Evolutionary conservation across 2,888 invertebrate genomes (phyloP), one percentile per base, ranked within the genome.

Genomic region (Dinocampus coccinellae): DNA sequence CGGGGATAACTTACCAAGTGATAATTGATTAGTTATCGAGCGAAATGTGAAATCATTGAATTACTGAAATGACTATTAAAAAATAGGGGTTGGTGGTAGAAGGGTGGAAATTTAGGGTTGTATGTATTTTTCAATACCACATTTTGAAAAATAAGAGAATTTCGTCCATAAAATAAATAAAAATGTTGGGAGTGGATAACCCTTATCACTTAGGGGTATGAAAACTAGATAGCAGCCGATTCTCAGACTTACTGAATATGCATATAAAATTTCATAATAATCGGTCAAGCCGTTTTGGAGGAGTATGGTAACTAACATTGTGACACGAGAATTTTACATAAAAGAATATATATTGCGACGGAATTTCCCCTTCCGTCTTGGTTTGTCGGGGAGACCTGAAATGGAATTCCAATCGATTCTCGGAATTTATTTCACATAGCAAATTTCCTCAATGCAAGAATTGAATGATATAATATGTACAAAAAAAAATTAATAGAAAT

Each of bases 291-390:
- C 29, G 65, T 65, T 65, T 65, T 53, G 65, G 65, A 66, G 66
- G 57, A 66, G 66, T 66, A 2, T n/a, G 36, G 22, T 11, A 16
- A 66, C 66, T 6, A 29, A 66, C 55, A 6, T 13, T 20, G 66
- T 57, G 66, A 66, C 57, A 66, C 34, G 57, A 66, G 66, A 65
- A 52, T 65, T 65, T 52, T 52, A 65, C 29, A 65, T 65, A 65
- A 52, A 7, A 52, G 65, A 52, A n/a, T n/a, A n/a, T n/a, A n/a
- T n/a, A n/a, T n/a, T n/a, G n/a, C n/a, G n/a, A n/a, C n/a, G n/a
- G n/a, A n/a, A n/a, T n/a, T n/a, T n/a, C n/a, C n/a, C n/a, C n/a
- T n/a, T n/a, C n/a, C n/a, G n/a, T n/a, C n/a, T n/a, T n/a, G n/a
- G n/a, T n/a, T n/a, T n/a, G n/a, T n/a, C n/a, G n/a, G n/a, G n/a